Base-by-base conservation (phyloP, 2,797 vertebrate genomes). In the Silurus lanzhouensis region DNA sequence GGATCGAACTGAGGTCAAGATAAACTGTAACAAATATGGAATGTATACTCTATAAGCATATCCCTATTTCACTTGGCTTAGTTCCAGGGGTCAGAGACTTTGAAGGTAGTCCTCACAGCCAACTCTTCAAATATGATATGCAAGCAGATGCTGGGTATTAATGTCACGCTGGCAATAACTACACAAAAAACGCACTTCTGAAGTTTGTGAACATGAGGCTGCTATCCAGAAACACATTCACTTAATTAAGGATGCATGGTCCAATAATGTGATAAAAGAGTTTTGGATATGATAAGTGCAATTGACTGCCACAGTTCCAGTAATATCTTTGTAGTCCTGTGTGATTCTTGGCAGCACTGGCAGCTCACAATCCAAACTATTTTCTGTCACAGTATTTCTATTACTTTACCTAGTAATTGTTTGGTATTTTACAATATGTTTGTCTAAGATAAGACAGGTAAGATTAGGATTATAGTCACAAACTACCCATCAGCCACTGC, bases 31-130 rank as follows among this genome's bases (percentile, higher is more conserved):
- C 8, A 57, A 20, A 38, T 77, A 60, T 77, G 75, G 27, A 77
- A 38, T 60, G 31, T 3, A 63, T 61, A 6, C n/a, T 78, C 20
- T 78, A 12, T 20, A 63, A 12, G 27, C 17, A 38, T 78, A 31
- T 61, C 10, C 14, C 31, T 78, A 78, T 78, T 63, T 61, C 31
- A 78, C 10, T 78, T 78, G 76, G 31, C 58, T 63, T 61, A n/a
- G 31, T 78, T 78, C 58, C 31, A 76, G 58, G 58, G 20, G 17
- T 78, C 58, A 78, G 27, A 61, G 31, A 38, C 31, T 78, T 78
- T 78, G 76, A 61, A 61, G 76, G 27, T 44, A 61, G 19, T 61
- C 31, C 10, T 61, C 12, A 44, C 31, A 58, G 52, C 25, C 55
- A 76, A 31, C 55, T 3, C 22, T 72, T 52, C 20, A 72, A 72